Evolutionary conservation across 2,888 invertebrate species (phyloP).

Genomic region (Byasa hedistus): DNA sequence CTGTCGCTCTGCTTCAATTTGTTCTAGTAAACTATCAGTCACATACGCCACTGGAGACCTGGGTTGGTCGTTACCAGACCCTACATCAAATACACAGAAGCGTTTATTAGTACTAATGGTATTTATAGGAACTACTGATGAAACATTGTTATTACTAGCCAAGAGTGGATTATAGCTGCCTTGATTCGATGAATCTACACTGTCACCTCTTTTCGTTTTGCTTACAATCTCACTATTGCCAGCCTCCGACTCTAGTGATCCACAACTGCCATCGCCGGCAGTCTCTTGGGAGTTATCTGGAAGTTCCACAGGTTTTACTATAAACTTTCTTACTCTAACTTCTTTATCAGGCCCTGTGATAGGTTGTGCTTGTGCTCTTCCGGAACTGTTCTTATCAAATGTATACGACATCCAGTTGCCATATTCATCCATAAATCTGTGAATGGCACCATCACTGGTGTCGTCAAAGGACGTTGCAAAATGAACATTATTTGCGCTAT

Average conservation of each 20-base stretch:
- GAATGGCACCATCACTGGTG: conserved; percentile 90
- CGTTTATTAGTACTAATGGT: conserved; percentile 67
- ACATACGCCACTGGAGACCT: conserved; percentile 73
- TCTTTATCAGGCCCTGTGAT: conserved; percentile 62
- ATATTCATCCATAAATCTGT: conserved; percentile 91
- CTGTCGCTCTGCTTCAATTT: conserved; percentile 72
- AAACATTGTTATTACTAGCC: conserved; percentile 71
- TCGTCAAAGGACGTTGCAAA: conserved; percentile 90
- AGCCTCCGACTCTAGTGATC: conserved; percentile 71
- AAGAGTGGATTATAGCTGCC: conserved; percentile 75
- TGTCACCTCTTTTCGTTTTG: conserved; percentile 65
- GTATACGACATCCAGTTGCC: conserved; percentile 92
- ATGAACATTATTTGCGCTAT: conserved; percentile 74
- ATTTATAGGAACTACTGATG: conserved; percentile 69
- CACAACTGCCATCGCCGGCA: conserved; percentile 71
- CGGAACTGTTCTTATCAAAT: conserved; percentile 88
- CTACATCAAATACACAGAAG: conserved; percentile 73
- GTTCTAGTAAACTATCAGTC: conserved; percentile 72
- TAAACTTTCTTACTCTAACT: conserved; percentile 50
- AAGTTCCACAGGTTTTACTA: conserved; percentile 58
- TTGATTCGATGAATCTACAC: conserved; percentile 73
- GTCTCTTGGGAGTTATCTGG: conserved; percentile 66
- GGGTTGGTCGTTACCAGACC: conserved; percentile 65
- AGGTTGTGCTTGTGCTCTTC: conserved; percentile 68
- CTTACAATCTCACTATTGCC: conserved; percentile 62